Conservation (phyloP, 1,140 invertebrate species). For the Streblospio benedicti region DNA sequence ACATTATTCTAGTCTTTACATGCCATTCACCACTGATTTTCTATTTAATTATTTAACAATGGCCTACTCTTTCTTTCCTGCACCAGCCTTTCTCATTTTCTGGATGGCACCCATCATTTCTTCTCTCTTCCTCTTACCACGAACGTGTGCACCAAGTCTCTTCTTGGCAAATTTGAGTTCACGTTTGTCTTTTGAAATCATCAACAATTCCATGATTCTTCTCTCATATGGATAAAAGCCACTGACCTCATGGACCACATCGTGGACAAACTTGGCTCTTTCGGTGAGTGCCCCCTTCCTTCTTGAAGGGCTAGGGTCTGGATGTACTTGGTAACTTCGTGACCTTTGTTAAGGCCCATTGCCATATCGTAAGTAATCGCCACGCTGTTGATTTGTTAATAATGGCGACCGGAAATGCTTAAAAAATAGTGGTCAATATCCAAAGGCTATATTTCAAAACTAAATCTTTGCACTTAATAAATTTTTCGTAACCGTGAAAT, state of each 20-base stretch:
- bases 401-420: too few species aligned
- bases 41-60: too few species aligned
- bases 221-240: conserved; percentile 99
- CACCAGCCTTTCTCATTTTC: conserved; percentile 62
- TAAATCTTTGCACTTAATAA: too few species aligned
- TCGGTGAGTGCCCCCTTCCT: conserved; percentile 86
- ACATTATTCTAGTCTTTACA: too few species aligned
- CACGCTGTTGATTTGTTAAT: too few species aligned
- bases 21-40: too few species aligned
- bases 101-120: conserved; percentile 86
- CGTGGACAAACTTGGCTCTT: conserved; percentile 90
- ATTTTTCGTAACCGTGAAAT: too few species aligned
- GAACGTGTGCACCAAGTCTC: conserved; percentile 87
- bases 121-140: conserved; percentile 97
- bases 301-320: conserved; percentile 69
- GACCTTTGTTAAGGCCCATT: conserved; percentile 85
- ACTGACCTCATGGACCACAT: conserved; percentile 89
- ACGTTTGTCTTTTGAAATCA: conserved; percentile 85
- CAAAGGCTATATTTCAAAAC: too few species aligned
- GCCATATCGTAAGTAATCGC: conserved; percentile 70
- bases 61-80: too few species aligned
- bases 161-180: conserved; percentile 97
- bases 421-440: too few species aligned
- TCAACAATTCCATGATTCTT: conserved; percentile 96
- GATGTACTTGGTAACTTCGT: conserved; percentile 85